Conservation (phyloP, 2,888 invertebrate genomes). For the Salticus scenicus region DNA sequence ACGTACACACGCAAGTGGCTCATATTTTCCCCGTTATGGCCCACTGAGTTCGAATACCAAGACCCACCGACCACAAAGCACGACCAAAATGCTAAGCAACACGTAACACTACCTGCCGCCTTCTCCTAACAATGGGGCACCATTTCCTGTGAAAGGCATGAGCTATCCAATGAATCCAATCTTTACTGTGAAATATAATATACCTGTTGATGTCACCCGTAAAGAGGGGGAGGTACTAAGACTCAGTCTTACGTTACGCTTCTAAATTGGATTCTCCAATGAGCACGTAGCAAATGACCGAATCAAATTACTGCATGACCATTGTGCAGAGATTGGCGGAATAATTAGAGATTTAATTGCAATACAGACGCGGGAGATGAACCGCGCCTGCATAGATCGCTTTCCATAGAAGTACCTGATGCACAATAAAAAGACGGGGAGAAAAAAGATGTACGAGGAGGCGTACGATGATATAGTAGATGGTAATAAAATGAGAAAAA, state of each 20-base stretch:
- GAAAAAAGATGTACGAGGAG: neutral
- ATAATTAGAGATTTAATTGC: conserved; percentile 58
- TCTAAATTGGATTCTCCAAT: conserved; percentile 53
- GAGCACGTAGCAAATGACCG: conserved; percentile 38
- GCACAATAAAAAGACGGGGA: neutral
- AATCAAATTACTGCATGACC: conserved; percentile 35
- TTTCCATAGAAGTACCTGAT: neutral
- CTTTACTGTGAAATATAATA: conserved; percentile 43
- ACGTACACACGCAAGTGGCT: neutral
- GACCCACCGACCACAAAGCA: conserved; percentile 26
- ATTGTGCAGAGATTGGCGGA: conserved; percentile 20
- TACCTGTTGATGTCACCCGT: conserved; percentile 61
- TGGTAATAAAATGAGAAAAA: too few relatives aligned
- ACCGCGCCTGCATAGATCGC: neutral
- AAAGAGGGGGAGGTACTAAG: conserved; percentile 45
- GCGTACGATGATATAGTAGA: too few relatives aligned
- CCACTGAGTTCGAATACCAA: conserved; percentile 26
- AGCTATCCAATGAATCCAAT: conserved; percentile 61
- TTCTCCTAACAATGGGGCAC: conserved; percentile 15
- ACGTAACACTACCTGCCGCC: conserved; percentile 44
- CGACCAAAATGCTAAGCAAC: conserved; percentile 34
- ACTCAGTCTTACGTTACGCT: conserved; percentile 45
- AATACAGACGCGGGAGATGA: neutral
- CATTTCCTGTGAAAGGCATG: conserved; percentile 37
- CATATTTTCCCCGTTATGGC: neutral